Conservation (phyloP, 1,140 invertebrate species). For the Caligus rogercresseyi region DNA sequence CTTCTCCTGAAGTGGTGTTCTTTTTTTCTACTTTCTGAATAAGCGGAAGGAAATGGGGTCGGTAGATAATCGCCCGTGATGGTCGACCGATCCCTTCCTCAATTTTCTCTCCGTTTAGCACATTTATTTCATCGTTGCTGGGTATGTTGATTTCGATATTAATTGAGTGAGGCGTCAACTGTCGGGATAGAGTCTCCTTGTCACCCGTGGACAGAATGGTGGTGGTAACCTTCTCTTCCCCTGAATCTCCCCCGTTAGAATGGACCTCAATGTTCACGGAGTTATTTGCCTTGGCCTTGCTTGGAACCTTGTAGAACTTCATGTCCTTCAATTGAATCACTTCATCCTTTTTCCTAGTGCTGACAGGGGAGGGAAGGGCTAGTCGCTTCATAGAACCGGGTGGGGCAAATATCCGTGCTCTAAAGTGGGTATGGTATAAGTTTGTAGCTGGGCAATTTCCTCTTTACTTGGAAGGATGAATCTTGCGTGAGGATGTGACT, state of each 20-base stretch:
- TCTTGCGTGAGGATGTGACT: not conserved
- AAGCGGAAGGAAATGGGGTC: not conserved
- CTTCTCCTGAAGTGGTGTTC: too few species aligned
- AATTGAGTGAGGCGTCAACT: slow-evolving; percentile 7
- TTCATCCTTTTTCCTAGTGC: not conserved
- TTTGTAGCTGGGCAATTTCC: not conserved
- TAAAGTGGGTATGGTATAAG: not conserved
- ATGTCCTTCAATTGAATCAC: not conserved
- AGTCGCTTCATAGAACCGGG: not conserved
- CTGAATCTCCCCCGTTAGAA: not conserved
- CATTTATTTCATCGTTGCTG: slow-evolving; percentile 1
- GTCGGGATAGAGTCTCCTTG: not conserved
- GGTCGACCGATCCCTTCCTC: not conserved
- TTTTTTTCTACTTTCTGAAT: not conserved
- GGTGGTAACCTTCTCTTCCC: not conserved
- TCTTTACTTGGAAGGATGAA: not conserved
- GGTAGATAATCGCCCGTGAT: not conserved
- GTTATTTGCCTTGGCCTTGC: not conserved
- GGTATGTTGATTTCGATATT: slow-evolving; percentile 18
- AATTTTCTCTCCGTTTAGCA: not conserved
- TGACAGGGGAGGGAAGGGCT: not conserved
- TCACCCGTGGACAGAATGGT: not conserved
- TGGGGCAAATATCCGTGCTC: not conserved
- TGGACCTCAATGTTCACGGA: not conserved
- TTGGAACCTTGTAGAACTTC: not conserved